phyloP scores from a whole-genome alignment of 2,888 invertebrate genomes.

The Hemicrepidius hirtus region DNA sequence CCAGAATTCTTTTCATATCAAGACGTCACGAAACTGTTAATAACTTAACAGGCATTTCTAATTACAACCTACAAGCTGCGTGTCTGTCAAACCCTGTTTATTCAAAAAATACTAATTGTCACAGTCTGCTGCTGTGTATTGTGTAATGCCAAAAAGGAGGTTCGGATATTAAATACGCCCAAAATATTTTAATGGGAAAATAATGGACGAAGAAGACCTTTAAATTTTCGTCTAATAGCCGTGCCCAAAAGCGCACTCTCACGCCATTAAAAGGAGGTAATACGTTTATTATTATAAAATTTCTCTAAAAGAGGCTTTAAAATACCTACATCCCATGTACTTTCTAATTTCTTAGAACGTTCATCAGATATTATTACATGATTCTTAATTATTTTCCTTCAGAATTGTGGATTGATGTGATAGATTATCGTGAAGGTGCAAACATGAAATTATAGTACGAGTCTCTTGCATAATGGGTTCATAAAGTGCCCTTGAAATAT shows the following conservation, averaged over 20 bases:
- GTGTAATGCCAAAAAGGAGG: slow-evolving; percentile 7
- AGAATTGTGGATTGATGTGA: too few species aligned
- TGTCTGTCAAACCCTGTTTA: slow-evolving; percentile 27
- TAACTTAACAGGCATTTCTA: slow-evolving; percentile 39
- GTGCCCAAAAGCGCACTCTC: slow-evolving; percentile 23
- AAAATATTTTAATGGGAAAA: slow-evolving; percentile 32
- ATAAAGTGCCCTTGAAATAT: too few species aligned
- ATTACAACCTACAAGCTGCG: slow-evolving; percentile 26
- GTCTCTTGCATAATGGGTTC: too few species aligned
- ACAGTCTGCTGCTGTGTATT: slow-evolving; percentile 3
- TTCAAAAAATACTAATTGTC: slow-evolving; percentile 20
- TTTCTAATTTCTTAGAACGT: slow-evolving; percentile 23
- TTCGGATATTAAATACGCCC: slow-evolving; percentile 17
- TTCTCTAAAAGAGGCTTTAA: slow-evolving; percentile 25
- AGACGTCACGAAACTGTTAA: slow-evolving; percentile 19
- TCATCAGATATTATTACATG: background rate
- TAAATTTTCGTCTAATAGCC: slow-evolving; percentile 25
- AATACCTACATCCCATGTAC: slow-evolving; percentile 18
- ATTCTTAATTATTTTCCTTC: too few species aligned
- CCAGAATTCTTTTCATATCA: background rate
- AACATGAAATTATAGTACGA: too few species aligned
- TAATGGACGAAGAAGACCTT: slow-evolving; percentile 27
- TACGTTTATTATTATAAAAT: slow-evolving; percentile 36
- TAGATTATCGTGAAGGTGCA: too few species aligned
- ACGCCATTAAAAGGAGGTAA: slow-evolving; percentile 24